Base-by-base conservation (phyloP, 2,113 vertebrate species). In the Platysteira castanea region DNA sequence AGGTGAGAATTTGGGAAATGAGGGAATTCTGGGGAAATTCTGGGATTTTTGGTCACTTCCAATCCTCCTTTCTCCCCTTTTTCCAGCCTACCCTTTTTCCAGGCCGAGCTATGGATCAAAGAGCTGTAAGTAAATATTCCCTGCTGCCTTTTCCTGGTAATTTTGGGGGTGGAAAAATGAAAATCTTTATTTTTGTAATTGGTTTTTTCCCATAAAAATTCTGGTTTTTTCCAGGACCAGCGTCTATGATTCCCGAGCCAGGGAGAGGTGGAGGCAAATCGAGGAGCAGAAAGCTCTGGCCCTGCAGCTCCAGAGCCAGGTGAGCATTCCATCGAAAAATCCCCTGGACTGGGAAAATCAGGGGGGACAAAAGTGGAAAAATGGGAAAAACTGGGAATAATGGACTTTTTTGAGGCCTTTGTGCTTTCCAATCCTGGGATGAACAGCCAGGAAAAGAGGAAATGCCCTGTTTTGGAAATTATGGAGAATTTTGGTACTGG, bases 31-130 rank as follows among this genome's bases (percentile, higher is more conserved):
- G 49, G 49, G 23, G n/a, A n/a, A 74, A 56, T 56, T n/a, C n/a
- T 0, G 0, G 2, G 19, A 47, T 39, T 74, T 84, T 74, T 28
- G 7, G 5, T 46, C 13, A 19, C 5, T 74, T 64, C n/a, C 12
- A 64, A 64, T 11, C 9, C 4, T 64, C 5, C 5, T 28, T 47
- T 47, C n/a, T 64, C n/a, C 41, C 8, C 15, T n/a, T 13, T 85
- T 75, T 49, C 7, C 42, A 99, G 99, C 71, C 93, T 97, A 80
- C 98, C 98, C 3, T 99, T 98, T 96, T 99, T 99, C 97, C 98
- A 99, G 87, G 98, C 99, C 1, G 99, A 99, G 57, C 96, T 99
- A 15, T 99, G 99, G 99, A 99, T 99, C 97, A 99, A 99, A 98
- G 99, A 99, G 97, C 94, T 99, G 99, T 99, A 96, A 99, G 99